These are phyloP conservation scores for Rhamphomyia laevipes DNA, from an alignment of 2,888 invertebrate genomes.

Conservation along the genomic window DNA sequence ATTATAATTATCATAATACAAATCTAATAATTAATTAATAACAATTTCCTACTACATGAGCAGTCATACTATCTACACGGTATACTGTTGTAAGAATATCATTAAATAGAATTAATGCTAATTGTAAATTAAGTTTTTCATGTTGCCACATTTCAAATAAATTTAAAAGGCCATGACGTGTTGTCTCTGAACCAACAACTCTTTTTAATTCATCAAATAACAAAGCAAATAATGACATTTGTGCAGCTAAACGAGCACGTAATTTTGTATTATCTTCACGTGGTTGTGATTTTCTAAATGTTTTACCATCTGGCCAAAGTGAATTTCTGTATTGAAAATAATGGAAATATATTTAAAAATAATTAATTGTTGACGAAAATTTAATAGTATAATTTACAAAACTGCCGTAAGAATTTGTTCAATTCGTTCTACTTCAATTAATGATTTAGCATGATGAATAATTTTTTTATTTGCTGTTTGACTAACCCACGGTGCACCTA, in stretches of 20 bases:
- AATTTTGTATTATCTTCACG: constrained; percentile 34
- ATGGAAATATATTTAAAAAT: background rate
- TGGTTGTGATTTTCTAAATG: constrained; percentile 8
- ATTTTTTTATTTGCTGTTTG: constrained; percentile 73
- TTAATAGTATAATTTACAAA: constrained; percentile 11
- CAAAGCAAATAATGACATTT: constrained; percentile 62
- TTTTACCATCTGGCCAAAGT: constrained; percentile 47
- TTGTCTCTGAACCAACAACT: constrained; percentile 47
- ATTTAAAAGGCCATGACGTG: constrained; percentile 42
- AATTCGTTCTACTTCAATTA: constrained; percentile 68
- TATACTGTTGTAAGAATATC: constrained; percentile 43
- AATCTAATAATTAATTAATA: background rate
- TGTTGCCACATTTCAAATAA: constrained; percentile 50
- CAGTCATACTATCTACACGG: constrained; percentile 25
- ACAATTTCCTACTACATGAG: constrained; percentile 11
- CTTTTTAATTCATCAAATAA: constrained; percentile 51
- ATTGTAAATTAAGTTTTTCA: constrained; percentile 43
- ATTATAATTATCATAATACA: too few species aligned
- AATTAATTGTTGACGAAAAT: background rate
- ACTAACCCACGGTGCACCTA: constrained; percentile 43
- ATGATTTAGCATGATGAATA: constrained; percentile 62
- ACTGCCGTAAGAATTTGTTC: constrained; percentile 40
- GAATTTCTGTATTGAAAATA: constrained; percentile 37
- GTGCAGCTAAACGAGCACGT: constrained; percentile 63
- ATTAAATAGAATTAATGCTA: constrained; percentile 47